phyloP scores from a whole-genome alignment of 1,140 invertebrate species.

The Galleria mellonella region DNA sequence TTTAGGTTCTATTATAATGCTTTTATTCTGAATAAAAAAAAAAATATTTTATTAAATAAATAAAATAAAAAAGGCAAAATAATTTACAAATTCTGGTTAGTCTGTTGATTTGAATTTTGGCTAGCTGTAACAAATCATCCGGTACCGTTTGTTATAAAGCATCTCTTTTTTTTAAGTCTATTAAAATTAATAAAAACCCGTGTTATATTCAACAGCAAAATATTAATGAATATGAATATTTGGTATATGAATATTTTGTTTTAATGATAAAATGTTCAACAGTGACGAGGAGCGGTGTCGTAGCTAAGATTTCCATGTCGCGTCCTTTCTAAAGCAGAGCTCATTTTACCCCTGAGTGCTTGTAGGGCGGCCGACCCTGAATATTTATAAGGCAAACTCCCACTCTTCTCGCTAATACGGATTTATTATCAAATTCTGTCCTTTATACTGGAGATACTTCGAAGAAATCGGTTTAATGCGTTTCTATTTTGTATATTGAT shows the following conservation, averaged over 20 bases:
- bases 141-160: too few species aligned
- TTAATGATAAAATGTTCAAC: background rate
- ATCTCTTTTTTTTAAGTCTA: too few species aligned
- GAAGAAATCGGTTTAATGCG: background rate
- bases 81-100: too few species aligned
- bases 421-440: constrained; percentile 27
- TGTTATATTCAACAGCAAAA: too few species aligned
- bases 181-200: too few species aligned
- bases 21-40: background rate
- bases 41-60: background rate
- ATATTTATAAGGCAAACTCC: constrained; percentile 41
- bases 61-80: too few species aligned
- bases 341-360: constrained; percentile 28
- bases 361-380: constrained; percentile 23
- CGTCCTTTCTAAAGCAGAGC: constrained; percentile 12
- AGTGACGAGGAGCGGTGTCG: constrained; percentile 2
- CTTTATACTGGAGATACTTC: background rate
- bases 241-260: too few species aligned
- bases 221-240: too few species aligned
- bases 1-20: constrained; percentile 3
- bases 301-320: constrained; percentile 10
- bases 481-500: background rate
- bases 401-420: constrained; percentile 16
- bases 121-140: too few species aligned
- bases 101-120: too few species aligned